phyloP scores from a whole-genome alignment of 2,797 vertebrate species.

The Pachyuromys duprasi region DNA sequence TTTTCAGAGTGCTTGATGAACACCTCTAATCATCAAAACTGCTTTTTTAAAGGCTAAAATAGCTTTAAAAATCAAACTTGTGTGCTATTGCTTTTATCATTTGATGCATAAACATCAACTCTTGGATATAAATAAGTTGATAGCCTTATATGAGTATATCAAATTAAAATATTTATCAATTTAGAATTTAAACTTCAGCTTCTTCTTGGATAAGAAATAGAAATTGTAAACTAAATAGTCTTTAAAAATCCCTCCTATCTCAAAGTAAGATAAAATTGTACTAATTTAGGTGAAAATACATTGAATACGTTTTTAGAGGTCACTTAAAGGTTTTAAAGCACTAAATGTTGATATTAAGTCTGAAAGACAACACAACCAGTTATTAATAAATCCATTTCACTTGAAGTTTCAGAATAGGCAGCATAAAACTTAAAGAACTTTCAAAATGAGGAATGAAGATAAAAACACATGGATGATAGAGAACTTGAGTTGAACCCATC shows the following conservation, averaged over 20 bases:
- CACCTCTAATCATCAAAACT: not conserved
- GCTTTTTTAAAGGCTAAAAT: not conserved
- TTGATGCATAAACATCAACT: not conserved
- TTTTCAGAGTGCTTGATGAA: not conserved
- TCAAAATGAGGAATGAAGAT: not conserved
- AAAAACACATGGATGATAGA: not conserved
- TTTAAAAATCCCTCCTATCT: not conserved
- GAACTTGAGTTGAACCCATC: not conserved
- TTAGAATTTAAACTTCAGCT: not conserved
- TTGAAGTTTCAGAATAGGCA: not conserved
- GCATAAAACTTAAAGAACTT: not conserved
- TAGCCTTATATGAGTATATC: not conserved
- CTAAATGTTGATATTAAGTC: not conserved
- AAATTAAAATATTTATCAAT: not conserved
- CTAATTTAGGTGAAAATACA: not conserved
- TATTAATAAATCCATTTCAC: not conserved
- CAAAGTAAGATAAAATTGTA: constrained; percentile 21
- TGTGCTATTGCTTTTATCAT: not conserved
- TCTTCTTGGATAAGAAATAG: not conserved
- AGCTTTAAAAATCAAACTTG: not conserved
- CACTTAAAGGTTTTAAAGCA: not conserved
- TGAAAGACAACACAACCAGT: not conserved
- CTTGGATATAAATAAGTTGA: not conserved
- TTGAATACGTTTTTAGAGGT: not conserved
- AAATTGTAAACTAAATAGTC: not conserved